phyloP scores from a whole-genome alignment of 2,113 vertebrate species.

The Dicentrarchus labrax region DNA sequence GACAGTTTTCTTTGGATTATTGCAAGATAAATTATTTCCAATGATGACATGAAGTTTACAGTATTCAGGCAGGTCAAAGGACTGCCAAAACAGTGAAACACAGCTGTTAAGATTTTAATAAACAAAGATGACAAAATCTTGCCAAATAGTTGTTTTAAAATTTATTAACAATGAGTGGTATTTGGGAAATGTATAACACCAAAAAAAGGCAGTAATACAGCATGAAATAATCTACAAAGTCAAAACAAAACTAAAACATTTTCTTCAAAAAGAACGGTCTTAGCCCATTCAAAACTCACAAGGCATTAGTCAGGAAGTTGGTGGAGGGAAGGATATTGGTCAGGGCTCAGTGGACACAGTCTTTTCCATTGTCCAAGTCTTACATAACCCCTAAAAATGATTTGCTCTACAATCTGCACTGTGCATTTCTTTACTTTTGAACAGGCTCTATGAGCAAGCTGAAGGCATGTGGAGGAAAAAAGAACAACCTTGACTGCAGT shows the following conservation, averaged over 20 bases:
- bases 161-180: background rate
- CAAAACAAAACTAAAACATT: background rate
- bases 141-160: conserved; percentile 7
- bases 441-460: conserved; percentile 16
- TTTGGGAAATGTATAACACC: background rate
- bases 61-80: background rate
- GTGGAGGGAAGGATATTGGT: conserved; percentile 51
- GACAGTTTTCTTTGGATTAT: background rate
- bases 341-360: conserved; percentile 65
- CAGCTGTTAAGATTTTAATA: background rate
- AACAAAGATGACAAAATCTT: background rate
- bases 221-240: conserved; percentile 1
- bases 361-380: conserved; percentile 71
- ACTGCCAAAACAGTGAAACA: background rate
- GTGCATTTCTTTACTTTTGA: conserved; percentile 53
- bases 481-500: conserved; percentile 27
- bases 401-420: conserved; percentile 51
- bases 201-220: background rate
- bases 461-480: conserved; percentile 18
- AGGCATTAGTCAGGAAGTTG: conserved; percentile 46
- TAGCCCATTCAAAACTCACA: conserved; percentile 12
- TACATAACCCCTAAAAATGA: conserved; percentile 58
- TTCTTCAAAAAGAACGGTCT: background rate
- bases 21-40: background rate
- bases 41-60: no score